Percentiles rank a stretch among this genome's conserved stretches.
These are phyloP conservation scores for Busseola fusca DNA, from an alignment of 2,888 invertebrate genomes.

Conservation along the genomic window DNA sequence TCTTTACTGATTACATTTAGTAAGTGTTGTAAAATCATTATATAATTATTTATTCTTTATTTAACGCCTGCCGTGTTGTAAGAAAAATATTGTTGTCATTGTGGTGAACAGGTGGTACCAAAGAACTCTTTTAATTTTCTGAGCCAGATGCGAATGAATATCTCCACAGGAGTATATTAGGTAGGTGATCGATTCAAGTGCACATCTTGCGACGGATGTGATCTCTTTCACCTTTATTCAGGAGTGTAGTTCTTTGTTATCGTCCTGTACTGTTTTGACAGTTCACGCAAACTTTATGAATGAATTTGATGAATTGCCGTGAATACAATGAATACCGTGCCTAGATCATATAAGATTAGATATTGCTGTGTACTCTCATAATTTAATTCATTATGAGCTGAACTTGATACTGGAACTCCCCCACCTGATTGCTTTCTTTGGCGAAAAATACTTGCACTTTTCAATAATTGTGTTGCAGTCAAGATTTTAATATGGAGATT, in stretches of 20 bases:
- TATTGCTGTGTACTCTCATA: slow-evolving; percentile 69
- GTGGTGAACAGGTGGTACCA: slow-evolving; percentile 86
- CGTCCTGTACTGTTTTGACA: slow-evolving; percentile 82
- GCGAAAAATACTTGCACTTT: slow-evolving; percentile 48
- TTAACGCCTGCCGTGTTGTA: slow-evolving; percentile 23
- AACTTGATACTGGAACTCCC: slow-evolving; percentile 23
- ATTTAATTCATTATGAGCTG: slow-evolving; percentile 47
- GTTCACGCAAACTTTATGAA: slow-evolving; percentile 85
- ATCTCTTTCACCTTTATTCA: slow-evolving; percentile 57
- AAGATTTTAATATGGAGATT: slow-evolving; percentile 35
- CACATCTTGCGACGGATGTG: slow-evolving; percentile 53
- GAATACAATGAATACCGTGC: slow-evolving; percentile 83
- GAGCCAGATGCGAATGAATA: slow-evolving; percentile 74
- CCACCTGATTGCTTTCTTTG: slow-evolving; percentile 44
- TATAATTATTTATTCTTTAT: slow-evolving; percentile 27
- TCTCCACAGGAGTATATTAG: slow-evolving; percentile 59
- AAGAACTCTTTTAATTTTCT: slow-evolving; percentile 71
- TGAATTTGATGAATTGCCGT: slow-evolving; percentile 82
- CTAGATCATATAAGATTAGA: slow-evolving; percentile 80
- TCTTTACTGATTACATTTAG: slow-evolving; percentile 45
- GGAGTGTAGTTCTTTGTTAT: slow-evolving; percentile 79
- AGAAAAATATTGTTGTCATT: slow-evolving; percentile 79
- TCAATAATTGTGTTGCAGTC: slow-evolving; percentile 24
- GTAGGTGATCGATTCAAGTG: slow-evolving; percentile 48
- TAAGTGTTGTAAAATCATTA: slow-evolving; percentile 41